Evolutionary conservation across 2,888 invertebrate species (phyloP).

Genomic region (Drosophila multiciliata): DNA sequence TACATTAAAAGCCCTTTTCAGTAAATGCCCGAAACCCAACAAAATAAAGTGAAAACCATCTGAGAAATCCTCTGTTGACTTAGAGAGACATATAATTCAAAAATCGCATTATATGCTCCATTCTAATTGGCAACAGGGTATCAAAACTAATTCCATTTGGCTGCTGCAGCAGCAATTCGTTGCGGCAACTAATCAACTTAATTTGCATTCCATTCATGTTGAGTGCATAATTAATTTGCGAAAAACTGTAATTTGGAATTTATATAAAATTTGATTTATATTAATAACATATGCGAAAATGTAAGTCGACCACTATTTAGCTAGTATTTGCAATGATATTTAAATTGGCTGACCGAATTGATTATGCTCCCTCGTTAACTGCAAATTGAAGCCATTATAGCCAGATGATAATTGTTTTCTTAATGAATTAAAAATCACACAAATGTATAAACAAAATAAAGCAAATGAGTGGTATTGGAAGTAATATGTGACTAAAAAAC

Average conservation of each 20-base stretch:
- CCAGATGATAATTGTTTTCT: slow-evolving; percentile 62
- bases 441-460: slow-evolving; percentile 12
- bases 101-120: not conserved
- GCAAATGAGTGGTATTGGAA: not conserved
- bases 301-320: not conserved
- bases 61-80: not conserved
- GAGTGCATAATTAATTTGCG: slow-evolving; percentile 63
- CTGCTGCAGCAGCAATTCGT: slow-evolving; percentile 22
- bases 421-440: slow-evolving; percentile 20
- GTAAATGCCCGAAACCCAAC: not conserved
- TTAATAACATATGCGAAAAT: slow-evolving; percentile 16
- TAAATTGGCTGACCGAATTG: slow-evolving; percentile 41
- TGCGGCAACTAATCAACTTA: slow-evolving; percentile 40
- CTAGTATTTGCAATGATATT: slow-evolving; percentile 26
- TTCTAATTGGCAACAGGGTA: not conserved
- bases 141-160: slow-evolving; percentile 9
- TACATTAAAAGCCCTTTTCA: too few species aligned
- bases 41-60: not conserved
- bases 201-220: slow-evolving; percentile 18
- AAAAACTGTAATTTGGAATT: slow-evolving; percentile 38
- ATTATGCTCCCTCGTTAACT: slow-evolving; percentile 44
- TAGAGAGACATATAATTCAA: too few species aligned
- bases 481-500: too few species aligned
- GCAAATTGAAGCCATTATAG: slow-evolving; percentile 36
- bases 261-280: slow-evolving; percentile 43